Base-by-base conservation (phyloP, 1,140 invertebrate genomes). In the Polypedilum vanderplanki region DNA sequence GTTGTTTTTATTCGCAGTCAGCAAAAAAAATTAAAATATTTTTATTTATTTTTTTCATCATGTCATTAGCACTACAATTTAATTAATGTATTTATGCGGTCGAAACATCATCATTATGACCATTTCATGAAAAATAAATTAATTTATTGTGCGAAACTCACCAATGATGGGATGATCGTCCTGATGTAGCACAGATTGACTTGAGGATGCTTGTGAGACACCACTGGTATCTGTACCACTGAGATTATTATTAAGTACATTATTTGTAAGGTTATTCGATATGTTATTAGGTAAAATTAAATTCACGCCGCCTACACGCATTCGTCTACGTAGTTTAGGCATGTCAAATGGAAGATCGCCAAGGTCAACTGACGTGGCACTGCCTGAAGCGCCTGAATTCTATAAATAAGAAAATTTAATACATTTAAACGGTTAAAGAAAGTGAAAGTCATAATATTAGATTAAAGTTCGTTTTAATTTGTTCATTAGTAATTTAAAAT, bases 291-390 rank as follows among this genome's bases (percentile, higher is more conserved):
- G 83, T 76, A 80, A 83, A 76, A 82, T 84, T 7, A 84, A 76
- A 70, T 84, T 83, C 75, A 83, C 74, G 1, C 83, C 84, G 46
- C 84, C 83, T 18, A 85, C 87, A 73, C 88, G 84, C 74, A 92
- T 83, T 77, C 91, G 87, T 40, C 93, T 85, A 74, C 91, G 84
- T 64, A 95, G 82, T 83, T 95, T 95, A 12, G 93, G 93, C 92
- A 95, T 94, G 80, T 95, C 93, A 79, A 95, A 95, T 17, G 93
- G 93, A 76, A 95, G 85, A 79, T 93, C 89, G 73, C 89, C 85
- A 1, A 94, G 83, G 79, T 94, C 92, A 10, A 92, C 89, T 7
- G 89, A 90, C 2, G 88, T 90, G 20, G 88, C 87, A 78, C 89
- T 90, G 46, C 88, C 87, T 15, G 89, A 90, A 41, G 90, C 91